Base-by-base conservation (phyloP, 2,797 vertebrate genomes). In the Poeciliopsis paucimaculata region DNA sequence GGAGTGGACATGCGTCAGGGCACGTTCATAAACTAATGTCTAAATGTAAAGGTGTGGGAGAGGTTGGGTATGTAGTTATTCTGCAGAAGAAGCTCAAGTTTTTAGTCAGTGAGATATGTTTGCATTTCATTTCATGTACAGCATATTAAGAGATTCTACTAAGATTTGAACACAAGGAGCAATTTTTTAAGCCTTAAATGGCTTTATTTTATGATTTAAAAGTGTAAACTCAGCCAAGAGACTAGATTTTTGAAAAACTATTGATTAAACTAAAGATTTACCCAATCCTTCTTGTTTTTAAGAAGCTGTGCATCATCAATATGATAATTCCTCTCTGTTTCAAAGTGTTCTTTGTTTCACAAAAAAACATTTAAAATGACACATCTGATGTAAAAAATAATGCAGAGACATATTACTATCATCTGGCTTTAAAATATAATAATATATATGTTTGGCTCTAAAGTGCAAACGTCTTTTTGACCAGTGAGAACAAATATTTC, bases 1-100 rank as follows among this genome's bases (percentile, higher is more conserved):
- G 79, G 85, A 87, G 82, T 84, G 88, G 89, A 93, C 88, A 87
- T 77, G 86, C 82, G 84, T 89, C 86, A 85, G 80, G 75, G 74
- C 75, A 68, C 83, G 78, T 85, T 82, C 60, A 83, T 76, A 82
- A 78, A 62, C 76, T 77, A 76, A 89, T 85, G 78, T 84, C 46
- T 76, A 72, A 81, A 82, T 86, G 84, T 55, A 70, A 53, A 80
- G 55, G 62, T 34, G n/a, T 26, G 31, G 72, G 16, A 62, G 7
- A 1, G 47, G 23, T 18, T 41, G 23, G 9, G 26, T 41, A 60
- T 68, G 39, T 41, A 26, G 20, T 39, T 31, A 20, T 15, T 68
- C 13, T 51, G 34, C 31, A 13, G n/a, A 15, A 70, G 18, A 12
- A 57, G 2, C 9, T 73, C 51, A 0, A 0, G 5, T n/a, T 64